A percentile compares a stretch with the other conserved stretches of the same genome.
These are phyloP conservation scores for Rhagophthalmus giganteus DNA, from an alignment of 2,888 invertebrate genomes.

Conservation along the genomic window DNA sequence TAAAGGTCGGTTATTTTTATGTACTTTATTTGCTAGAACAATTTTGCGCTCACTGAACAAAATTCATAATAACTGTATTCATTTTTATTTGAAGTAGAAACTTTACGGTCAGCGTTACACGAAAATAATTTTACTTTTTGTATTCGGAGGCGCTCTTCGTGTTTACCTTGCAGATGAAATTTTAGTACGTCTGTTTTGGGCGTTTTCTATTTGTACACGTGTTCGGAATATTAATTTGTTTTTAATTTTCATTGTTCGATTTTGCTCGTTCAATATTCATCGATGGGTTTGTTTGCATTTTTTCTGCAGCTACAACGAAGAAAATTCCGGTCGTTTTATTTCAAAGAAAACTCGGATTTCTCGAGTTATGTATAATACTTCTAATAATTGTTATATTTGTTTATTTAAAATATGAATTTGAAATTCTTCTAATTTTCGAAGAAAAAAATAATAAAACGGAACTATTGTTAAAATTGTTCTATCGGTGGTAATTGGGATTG, in stretches of 20 bases:
- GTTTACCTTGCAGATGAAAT: constrained; percentile 18
- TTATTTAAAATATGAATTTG: not conserved
- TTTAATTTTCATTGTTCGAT: constrained; percentile 7
- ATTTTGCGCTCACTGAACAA: constrained; percentile 23
- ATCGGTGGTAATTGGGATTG: too few relatives aligned
- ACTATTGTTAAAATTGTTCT: too few relatives aligned
- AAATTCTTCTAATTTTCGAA: not conserved
- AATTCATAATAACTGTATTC: constrained; percentile 25
- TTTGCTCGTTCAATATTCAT: not conserved
- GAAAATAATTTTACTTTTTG: constrained; percentile 19
- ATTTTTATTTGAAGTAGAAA: constrained; percentile 22
- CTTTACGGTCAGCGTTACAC: constrained; percentile 20
- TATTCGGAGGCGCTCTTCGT: constrained; percentile 7
- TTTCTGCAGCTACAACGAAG: too few relatives aligned
- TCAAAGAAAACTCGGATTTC: too few relatives aligned
- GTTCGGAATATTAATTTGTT: constrained; percentile 14
- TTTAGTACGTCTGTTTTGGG: constrained; percentile 13
- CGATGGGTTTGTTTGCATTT: too few relatives aligned
- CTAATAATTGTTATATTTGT: too few relatives aligned
- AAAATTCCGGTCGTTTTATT: too few relatives aligned
- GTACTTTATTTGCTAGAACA: constrained; percentile 25
- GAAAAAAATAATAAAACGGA: too few relatives aligned
- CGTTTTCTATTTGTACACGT: constrained; percentile 3
- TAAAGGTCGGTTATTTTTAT: constrained; percentile 18
- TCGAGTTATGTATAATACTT: too few relatives aligned